Evolutionary conservation across 2,888 invertebrate species (phyloP).

Genomic region (Nycteola revayana): DNA sequence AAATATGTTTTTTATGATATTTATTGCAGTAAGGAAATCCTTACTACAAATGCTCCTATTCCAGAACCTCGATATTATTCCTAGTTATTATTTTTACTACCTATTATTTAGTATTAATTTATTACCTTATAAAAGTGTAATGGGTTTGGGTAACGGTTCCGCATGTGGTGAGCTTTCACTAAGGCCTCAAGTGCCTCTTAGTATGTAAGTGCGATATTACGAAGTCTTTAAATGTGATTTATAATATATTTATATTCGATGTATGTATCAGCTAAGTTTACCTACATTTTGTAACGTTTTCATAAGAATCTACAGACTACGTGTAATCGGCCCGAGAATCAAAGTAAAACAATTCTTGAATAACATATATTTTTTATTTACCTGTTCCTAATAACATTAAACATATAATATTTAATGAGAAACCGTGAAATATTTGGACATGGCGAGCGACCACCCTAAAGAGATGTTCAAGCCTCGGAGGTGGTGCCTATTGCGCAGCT

Average conservation of each 20-base stretch:
- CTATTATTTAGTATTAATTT: conserved; percentile 21
- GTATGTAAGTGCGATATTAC: conserved; percentile 58
- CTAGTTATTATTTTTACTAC: conserved; percentile 12
- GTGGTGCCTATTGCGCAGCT: too few species aligned
- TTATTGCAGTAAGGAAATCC: too few species aligned
- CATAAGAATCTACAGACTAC: conserved; percentile 58
- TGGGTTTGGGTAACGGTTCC: conserved; percentile 66
- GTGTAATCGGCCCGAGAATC: conserved; percentile 63
- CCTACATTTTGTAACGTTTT: conserved; percentile 67
- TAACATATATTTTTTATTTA: conserved; percentile 5
- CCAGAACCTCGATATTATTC: too few species aligned
- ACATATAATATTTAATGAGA: too few species aligned
- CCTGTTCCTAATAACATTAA: too few species aligned
- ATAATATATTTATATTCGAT: conserved; percentile 61
- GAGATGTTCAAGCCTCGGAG: too few species aligned
- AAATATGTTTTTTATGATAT: too few species aligned
- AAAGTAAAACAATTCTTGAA: conserved; percentile 33
- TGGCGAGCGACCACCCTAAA: too few species aligned
- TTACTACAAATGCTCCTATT: too few species aligned
- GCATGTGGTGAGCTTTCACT: conserved; percentile 80
- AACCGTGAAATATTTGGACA: too few species aligned
- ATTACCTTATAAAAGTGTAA: conserved; percentile 26
- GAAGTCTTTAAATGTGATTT: conserved; percentile 74
- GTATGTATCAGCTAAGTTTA: conserved; percentile 47
- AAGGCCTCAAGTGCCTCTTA: conserved; percentile 58